Evolutionary conservation across 2,113 vertebrate species (phyloP), one percentile per base, ranked within the genome.

Genomic region (Melanocharis versteri): DNA sequence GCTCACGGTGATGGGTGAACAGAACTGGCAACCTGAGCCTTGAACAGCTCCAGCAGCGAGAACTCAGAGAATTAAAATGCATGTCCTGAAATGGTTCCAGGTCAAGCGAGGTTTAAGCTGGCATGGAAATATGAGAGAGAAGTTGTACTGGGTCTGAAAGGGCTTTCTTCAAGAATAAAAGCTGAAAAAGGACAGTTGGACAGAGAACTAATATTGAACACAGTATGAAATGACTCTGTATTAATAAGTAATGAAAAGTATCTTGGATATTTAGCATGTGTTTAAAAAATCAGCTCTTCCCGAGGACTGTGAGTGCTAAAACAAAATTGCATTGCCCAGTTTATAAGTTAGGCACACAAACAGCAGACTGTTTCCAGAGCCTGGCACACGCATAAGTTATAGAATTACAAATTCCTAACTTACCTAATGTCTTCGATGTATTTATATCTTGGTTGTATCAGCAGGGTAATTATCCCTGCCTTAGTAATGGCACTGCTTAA

Each of bases 51-150:
- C 91, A 95, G 87, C 82, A 91, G 61, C 0, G 2, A 75, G 81
- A 87, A 75, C 53, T 89, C 65, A 60, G 73, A 87, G 60, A 93
- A 96, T 61, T 91, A 93, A 96, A 95, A 83, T 70, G 48, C 5
- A 2, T 69, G 73, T 47, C 50, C 87, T 91, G 87, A 93, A 92
- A 82, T 3, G 7, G 28, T 61, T 89, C 91, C 87, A 93, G 57
- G 66, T 70, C 73, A 93, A 82, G 42, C 37, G 58, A 76, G 61
- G 33, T 47, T 89, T 90, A 90, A 83, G 73, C 45, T 95, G 87
- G 57, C 71, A 95, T 56, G 24, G 90, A 87, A 93, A 89, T 39
- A 89, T 1, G 65, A 68, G 24, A 83, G 39, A 61, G 61, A 93
- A 82, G 42, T 58, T 90, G 58, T 44, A 39, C 50, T 51, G 50